Evolutionary conservation across 2,797 vertebrate genomes (phyloP).

Genomic region (Rhyacichthys aspro): DNA sequence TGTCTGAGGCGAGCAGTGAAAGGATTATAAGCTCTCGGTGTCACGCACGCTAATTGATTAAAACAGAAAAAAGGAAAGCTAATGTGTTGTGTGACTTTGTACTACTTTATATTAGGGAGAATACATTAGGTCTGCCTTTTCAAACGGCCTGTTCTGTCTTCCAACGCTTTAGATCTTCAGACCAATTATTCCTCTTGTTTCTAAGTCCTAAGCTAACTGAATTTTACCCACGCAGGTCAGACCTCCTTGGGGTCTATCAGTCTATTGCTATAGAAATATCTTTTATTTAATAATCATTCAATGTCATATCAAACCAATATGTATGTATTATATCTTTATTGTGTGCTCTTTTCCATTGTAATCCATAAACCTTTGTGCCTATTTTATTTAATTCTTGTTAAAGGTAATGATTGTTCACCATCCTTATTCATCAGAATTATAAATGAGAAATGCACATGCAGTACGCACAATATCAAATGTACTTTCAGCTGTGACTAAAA

Average conservation of each 20-base stretch:
- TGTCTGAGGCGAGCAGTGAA: not conserved
- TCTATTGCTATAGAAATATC: not conserved
- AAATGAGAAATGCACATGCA: not conserved
- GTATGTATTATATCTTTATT: not conserved
- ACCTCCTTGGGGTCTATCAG: not conserved
- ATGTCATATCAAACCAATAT: not conserved
- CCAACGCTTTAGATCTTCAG: not conserved
- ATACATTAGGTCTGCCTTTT: not conserved
- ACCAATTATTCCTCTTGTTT: not conserved
- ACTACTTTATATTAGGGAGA: not conserved
- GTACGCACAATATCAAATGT: not conserved
- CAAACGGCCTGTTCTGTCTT: not conserved
- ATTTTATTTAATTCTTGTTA: not conserved
- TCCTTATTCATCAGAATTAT: not conserved
- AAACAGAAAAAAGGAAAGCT: slow-evolving; percentile 4
- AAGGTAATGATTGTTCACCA: not conserved
- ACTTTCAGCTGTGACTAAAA: not conserved
- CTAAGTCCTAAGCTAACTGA: slow-evolving; percentile 1
- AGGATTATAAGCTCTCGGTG: slow-evolving; percentile 6
- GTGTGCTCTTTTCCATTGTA: not conserved
- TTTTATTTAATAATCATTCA: not conserved
- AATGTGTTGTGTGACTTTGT: slow-evolving; percentile 10
- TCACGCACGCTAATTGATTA: slow-evolving; percentile 18
- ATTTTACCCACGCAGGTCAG: not conserved
- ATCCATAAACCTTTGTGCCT: too few relatives aligned